Evolutionary conservation across 92 coral and sea anemone species (phyloP), one percentile per base, ranked within the genome.

Genomic region (Epizoanthus fatuus): DNA sequence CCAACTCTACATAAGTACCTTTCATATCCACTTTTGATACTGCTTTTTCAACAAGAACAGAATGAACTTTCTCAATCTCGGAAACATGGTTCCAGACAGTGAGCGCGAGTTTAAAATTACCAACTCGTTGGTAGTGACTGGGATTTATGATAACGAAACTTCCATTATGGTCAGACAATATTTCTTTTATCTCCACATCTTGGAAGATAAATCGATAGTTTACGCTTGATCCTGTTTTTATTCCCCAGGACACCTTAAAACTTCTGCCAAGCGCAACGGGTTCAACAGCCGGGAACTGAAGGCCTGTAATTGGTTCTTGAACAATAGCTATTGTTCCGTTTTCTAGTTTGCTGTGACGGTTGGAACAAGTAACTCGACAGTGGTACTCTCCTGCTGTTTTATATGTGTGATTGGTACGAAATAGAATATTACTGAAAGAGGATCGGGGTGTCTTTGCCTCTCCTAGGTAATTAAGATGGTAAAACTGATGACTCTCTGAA

Each of bases 261-360:
- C 52, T 81, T 38, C 68, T 60, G 32, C 96, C 96, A 87, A 71
- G 84, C 4, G 55, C 57, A 22, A 85, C 91, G 0, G 93, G 90
- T 78, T 74, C 49, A 56, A 93, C 63, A 1, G 52, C 53, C 25
- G 73, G 60, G 39, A 93, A 56, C 7, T 72, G 39, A 22, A 93
- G 81, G 51, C 72, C 74, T 10, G 71, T 55, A 16, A 93, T 80
- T 77, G 72, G 73, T 44, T 84, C 55, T 70, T 93, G 89, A 5
- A 93, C 85, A 25, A 80, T 80, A 64, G 68, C 83, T 25, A 16
- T 20, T 4, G 75, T 65, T 29, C 1, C 32, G 13, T 84, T 57
- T 22, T 42, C 16, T 55, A 81, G 45, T 35, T 72, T 67, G 56
- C 86, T 84, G 44, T 70, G 19, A 44, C 75, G 75, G 57, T 70